phyloP scores from a whole-genome alignment of 2,888 invertebrate species.

The Dasypolia templi region DNA sequence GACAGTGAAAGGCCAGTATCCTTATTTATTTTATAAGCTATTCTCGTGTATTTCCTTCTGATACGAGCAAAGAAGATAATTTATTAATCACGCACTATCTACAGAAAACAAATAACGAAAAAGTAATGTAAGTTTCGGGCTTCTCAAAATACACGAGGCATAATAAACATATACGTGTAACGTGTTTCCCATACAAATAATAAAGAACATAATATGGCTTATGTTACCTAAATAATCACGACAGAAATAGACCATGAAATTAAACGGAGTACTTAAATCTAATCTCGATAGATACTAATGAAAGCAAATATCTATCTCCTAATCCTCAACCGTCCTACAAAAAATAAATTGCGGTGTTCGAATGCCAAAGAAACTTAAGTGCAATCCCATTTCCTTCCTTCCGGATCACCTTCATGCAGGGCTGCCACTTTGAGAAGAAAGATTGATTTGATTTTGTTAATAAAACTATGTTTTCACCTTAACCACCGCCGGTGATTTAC shows the following conservation, averaged over 20 bases:
- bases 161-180: too few relatives aligned
- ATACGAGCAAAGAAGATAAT: too few relatives aligned
- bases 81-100: too few relatives aligned
- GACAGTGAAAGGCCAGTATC: too few relatives aligned
- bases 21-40: too few relatives aligned
- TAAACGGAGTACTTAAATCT: constrained; percentile 42
- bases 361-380: constrained; percentile 69
- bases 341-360: constrained; percentile 72
- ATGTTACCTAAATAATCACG: neutral
- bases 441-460: neutral
- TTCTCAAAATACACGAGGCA: too few relatives aligned
- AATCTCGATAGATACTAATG: constrained; percentile 59
- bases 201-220: neutral
- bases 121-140: too few relatives aligned
- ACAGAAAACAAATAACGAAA: too few relatives aligned
- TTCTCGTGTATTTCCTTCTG: too few relatives aligned
- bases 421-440: constrained; percentile 29
- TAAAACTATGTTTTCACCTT: too few relatives aligned
- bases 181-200: too few relatives aligned
- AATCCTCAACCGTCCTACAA: constrained; percentile 65
- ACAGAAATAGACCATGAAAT: constrained; percentile 51
- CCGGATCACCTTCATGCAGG: constrained; percentile 51
- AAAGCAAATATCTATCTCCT: constrained; percentile 66
- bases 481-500: too few relatives aligned
- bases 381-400: constrained; percentile 66